phyloP scores from a whole-genome alignment of 2,888 invertebrate genomes.

The Trichogramma evanescens region DNA sequence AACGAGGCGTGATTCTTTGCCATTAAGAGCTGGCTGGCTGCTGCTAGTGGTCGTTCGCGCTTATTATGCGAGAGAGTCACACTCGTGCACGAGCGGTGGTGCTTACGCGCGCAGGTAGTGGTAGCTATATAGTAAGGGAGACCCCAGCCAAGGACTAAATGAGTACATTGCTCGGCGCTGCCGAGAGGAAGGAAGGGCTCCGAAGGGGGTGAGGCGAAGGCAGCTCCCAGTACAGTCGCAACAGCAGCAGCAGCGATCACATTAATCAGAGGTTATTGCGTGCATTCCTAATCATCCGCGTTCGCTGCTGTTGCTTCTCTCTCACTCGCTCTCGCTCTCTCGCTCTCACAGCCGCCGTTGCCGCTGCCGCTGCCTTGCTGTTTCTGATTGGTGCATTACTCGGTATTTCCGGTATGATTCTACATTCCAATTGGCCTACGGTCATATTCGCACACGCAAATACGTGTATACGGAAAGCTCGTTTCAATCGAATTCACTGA shows the following conservation, averaged over 20 bases:
- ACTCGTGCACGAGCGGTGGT: too few relatives aligned
- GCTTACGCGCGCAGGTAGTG: too few relatives aligned
- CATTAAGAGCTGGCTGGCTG: slow-evolving; percentile 17
- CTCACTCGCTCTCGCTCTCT: slow-evolving; percentile 6
- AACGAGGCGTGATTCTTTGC: too few relatives aligned
- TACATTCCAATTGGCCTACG: slow-evolving; percentile 45
- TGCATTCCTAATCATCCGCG: slow-evolving; percentile 49
- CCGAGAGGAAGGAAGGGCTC: too few relatives aligned
- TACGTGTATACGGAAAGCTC: slow-evolving; percentile 13
- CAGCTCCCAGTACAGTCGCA: slow-evolving; percentile 19
- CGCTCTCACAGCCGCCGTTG: slow-evolving; percentile 6
- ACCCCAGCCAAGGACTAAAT: too few relatives aligned
- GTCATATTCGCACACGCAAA: slow-evolving; percentile 1
- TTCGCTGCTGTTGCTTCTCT: slow-evolving; percentile 12
- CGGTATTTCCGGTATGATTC: slow-evolving; percentile 48
- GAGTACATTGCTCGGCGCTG: too few relatives aligned
- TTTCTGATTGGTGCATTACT: slow-evolving; percentile 49
- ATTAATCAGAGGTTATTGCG: slow-evolving; percentile 50
- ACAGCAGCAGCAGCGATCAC: slow-evolving; percentile 39
- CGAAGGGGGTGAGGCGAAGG: slow-evolving; percentile 18
- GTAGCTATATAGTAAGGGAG: too few relatives aligned
- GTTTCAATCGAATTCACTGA: slow-evolving; percentile 23
- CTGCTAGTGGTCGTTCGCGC: slow-evolving; percentile 7
- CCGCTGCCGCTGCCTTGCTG: slow-evolving; percentile 36
- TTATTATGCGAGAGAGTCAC: too few relatives aligned